Conservation (phyloP, 2,113 vertebrate species). For the Trogon melanurus region DNA sequence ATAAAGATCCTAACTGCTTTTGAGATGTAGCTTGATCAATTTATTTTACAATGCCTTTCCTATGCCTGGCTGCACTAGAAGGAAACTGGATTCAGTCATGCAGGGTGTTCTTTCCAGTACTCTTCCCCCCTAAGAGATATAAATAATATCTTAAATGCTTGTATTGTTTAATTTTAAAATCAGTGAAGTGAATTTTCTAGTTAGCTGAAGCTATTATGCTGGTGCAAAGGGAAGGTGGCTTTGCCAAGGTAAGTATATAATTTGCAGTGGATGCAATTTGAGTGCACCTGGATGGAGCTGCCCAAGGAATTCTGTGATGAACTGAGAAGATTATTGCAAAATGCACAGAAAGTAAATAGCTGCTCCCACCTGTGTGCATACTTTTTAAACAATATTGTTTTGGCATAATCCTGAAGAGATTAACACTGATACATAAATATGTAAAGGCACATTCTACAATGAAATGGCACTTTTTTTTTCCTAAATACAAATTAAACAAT, state of each 20-base stretch:
- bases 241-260: not conserved
- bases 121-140: not conserved
- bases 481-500: not conserved
- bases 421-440: not conserved
- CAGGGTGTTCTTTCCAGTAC: not conserved
- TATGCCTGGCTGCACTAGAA: not conserved
- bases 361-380: not conserved
- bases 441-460: not conserved
- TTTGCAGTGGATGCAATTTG: not conserved
- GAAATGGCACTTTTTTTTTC: not conserved
- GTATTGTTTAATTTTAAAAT: constrained; percentile 22
- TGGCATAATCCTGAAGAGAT: not conserved
- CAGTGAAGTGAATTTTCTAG: constrained; percentile 13
- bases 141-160: constrained; percentile 45
- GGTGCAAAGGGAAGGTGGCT: not conserved
- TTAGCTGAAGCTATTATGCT: not conserved
- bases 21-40: constrained; percentile 13
- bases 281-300: constrained; percentile 19
- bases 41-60: not conserved
- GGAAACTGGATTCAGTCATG: constrained; percentile 8
- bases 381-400: not conserved
- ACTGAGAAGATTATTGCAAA: not conserved
- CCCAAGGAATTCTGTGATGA: not conserved
- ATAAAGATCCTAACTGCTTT: not conserved
- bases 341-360: not conserved